Evolutionary conservation across 2,113 vertebrate species (phyloP).

Genomic region (Pelobates fuscus): DNA sequence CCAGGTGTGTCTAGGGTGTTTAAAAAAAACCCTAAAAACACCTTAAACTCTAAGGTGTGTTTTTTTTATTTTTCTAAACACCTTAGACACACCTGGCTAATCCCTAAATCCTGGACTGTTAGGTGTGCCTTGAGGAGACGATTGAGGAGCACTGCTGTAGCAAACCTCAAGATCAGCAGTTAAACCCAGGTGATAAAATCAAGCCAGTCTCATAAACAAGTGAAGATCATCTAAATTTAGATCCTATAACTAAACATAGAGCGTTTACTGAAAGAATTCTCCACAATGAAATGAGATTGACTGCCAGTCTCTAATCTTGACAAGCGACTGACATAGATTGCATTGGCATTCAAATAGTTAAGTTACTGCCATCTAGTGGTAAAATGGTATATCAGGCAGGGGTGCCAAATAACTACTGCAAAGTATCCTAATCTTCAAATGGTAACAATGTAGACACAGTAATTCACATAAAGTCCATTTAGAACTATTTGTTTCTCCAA

Average conservation of each 20-base stretch:
- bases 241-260: not conserved
- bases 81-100: too few species aligned
- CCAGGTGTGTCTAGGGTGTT: too few species aligned
- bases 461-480: too few species aligned
- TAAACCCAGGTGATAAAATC: too few species aligned
- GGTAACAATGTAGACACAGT: not conserved
- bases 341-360: slow-evolving; percentile 60
- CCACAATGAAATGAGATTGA: slow-evolving; percentile 5
- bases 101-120: too few species aligned
- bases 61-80: too few species aligned
- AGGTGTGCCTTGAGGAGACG: too few species aligned
- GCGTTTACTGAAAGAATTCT: not conserved
- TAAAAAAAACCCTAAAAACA: too few species aligned
- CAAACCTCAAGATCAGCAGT: too few species aligned
- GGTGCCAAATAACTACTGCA: not conserved
- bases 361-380: slow-evolving; percentile 64
- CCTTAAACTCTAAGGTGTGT: too few species aligned
- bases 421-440: not conserved
- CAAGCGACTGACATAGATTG: slow-evolving; percentile 13
- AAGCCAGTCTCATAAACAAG: not conserved
- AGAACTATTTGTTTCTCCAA: too few species aligned
- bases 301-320: slow-evolving; percentile 14
- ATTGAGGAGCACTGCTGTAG: too few species aligned
- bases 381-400: not conserved
- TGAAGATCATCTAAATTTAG: not conserved